Conservation (phyloP, 2,797 vertebrate genomes). For the Eulemur albifrons region DNA sequence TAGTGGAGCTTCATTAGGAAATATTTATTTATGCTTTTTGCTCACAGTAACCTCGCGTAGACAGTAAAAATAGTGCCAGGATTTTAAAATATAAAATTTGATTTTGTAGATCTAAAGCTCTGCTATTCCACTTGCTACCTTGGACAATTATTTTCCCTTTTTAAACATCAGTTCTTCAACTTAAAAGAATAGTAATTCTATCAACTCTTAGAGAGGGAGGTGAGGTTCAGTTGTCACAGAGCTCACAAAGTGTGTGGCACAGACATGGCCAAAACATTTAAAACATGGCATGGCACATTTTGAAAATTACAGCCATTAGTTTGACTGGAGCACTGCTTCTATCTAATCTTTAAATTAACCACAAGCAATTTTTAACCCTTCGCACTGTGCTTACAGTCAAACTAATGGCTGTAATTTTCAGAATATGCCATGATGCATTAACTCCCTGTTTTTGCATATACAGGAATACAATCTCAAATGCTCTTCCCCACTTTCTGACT, state of each 20-base stretch:
- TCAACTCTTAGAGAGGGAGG: background rate
- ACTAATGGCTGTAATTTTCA: background rate
- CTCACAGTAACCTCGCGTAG: background rate
- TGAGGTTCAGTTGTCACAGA: background rate
- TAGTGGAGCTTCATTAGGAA: background rate
- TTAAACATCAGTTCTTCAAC: background rate
- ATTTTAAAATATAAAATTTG: background rate
- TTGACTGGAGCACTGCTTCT: no score
- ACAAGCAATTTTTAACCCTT: background rate
- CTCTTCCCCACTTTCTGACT: background rate
- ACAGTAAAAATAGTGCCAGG: background rate
- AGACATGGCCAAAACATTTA: background rate
- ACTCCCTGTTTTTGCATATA: background rate
- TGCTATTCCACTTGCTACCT: background rate
- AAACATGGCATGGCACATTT: background rate
- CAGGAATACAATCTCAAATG: background rate
- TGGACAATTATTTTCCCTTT: background rate
- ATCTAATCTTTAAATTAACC: background rate
- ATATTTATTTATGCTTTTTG: background rate
- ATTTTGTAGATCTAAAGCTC: background rate
- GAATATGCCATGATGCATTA: background rate
- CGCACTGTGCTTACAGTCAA: background rate
- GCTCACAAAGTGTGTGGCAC: background rate
- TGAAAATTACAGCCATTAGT: background rate
- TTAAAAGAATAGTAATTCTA: background rate